phyloP scores from a whole-genome alignment of 2,113 vertebrate species.

The Mastomys coucha region DNA sequence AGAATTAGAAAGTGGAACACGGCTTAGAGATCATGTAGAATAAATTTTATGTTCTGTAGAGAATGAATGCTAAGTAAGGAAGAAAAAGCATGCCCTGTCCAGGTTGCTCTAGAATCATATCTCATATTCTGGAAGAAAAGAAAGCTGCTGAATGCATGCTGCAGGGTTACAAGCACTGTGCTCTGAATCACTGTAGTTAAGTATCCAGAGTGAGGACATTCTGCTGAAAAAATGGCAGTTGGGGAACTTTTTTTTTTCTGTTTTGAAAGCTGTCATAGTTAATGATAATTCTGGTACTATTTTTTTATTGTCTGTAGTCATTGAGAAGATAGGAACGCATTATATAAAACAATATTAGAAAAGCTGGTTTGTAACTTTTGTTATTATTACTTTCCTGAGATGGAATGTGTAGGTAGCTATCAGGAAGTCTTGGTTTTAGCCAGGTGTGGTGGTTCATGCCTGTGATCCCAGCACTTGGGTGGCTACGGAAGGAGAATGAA shows the following conservation, averaged over 20 bases:
- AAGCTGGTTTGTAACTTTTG: not conserved
- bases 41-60: not conserved
- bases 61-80: not conserved
- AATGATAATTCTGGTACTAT: conserved; percentile 46
- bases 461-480: not conserved
- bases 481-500: not conserved
- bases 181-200: conserved; percentile 31
- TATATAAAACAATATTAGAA: conserved; percentile 16
- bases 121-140: conserved; percentile 12
- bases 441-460: not conserved
- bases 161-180: not conserved
- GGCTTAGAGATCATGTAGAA: conserved; percentile 20
- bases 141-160: not conserved
- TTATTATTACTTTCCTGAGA: not conserved
- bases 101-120: not conserved
- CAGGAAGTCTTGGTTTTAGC: conserved; percentile 33
- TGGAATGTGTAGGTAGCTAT: not conserved
- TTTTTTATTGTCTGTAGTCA: conserved; percentile 53
- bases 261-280: not conserved
- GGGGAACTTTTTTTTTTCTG: not conserved
- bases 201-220: not conserved
- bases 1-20: not conserved
- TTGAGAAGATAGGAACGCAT: conserved; percentile 3
- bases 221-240: not conserved
- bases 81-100: not conserved